These are phyloP conservation scores for Gastracanthus pulcherrimus DNA, from an alignment of 2,888 invertebrate species.

Conservation along the genomic window DNA sequence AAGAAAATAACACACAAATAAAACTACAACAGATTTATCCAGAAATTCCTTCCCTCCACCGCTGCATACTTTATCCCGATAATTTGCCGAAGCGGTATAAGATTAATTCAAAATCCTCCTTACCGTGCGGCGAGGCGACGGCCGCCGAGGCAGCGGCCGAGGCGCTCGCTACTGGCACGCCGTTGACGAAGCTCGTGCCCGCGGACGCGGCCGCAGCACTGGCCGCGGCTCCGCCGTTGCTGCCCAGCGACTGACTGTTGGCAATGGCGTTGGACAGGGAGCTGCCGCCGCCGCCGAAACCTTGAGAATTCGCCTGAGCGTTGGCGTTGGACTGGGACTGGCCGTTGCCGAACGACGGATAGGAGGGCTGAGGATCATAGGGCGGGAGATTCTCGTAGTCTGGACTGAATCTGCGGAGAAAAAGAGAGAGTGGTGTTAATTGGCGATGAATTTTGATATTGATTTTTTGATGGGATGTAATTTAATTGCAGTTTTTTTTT, in stretches of 20 bases:
- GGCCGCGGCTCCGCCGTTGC: constrained; percentile 41
- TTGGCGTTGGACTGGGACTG: background rate
- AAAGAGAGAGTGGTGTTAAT: background rate
- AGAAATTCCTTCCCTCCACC: too few species aligned
- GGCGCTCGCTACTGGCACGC: constrained; percentile 58
- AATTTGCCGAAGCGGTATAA: too few species aligned
- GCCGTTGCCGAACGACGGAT: background rate
- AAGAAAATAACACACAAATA: too few species aligned
- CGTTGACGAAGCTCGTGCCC: constrained; percentile 54
- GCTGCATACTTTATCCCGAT: too few species aligned
- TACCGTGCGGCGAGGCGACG: constrained; percentile 39
- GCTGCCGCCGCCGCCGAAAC: too few species aligned
- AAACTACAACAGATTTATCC: too few species aligned
- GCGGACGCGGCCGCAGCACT: constrained; percentile 58
- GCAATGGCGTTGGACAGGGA: constrained; percentile 46
- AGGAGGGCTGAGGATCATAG: background rate
- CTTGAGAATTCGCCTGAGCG: background rate
- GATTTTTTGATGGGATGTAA: too few species aligned
- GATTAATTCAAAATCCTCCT: background rate
- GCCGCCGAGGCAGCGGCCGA: constrained; percentile 59
- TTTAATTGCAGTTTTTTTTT: too few species aligned
- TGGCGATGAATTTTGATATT: background rate
- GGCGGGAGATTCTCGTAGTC: background rate
- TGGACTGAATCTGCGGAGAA: background rate
- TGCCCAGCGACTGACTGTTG: constrained; percentile 14